These are phyloP conservation scores for Anguilla megastoma DNA, from an alignment of 2,797 vertebrate genomes.

Conservation along the genomic window DNA sequence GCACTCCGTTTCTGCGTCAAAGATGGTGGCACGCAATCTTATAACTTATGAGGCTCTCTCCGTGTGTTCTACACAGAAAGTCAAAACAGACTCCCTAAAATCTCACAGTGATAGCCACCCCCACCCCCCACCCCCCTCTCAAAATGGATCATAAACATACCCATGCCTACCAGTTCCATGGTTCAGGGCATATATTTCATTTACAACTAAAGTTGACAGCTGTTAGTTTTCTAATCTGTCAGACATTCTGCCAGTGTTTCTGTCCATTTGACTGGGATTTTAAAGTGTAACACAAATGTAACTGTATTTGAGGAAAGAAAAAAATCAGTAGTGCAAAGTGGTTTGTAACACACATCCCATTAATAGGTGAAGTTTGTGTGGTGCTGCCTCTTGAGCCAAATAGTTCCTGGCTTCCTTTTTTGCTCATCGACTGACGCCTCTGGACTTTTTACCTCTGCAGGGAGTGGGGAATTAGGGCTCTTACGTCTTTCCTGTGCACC, in stretches of 20 bases:
- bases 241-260: neutral
- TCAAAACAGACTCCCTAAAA: neutral
- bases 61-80: neutral
- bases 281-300: neutral
- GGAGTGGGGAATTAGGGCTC: neutral
- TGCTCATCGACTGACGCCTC: conserved; percentile 38
- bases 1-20: neutral
- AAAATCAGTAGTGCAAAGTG: neutral
- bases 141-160: neutral
- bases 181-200: neutral
- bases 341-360: neutral
- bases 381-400: conserved; percentile 54
- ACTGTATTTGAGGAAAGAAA: neutral
- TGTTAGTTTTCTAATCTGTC: neutral
- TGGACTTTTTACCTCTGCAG: conserved; percentile 45
- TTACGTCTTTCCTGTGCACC: neutral
- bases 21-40: neutral
- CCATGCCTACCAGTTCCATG: neutral
- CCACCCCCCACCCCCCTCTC: neutral
- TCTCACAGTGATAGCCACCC: neutral
- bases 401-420: conserved; percentile 47
- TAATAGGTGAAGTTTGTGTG: conserved; percentile 39
- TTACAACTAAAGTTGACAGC: neutral
- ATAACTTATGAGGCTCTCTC: neutral
- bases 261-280: neutral